A percentile compares a stretch with the other conserved stretches of the same genome.
Conservation (phyloP, 2,113 vertebrate species). For the Nipponia nippon region DNA sequence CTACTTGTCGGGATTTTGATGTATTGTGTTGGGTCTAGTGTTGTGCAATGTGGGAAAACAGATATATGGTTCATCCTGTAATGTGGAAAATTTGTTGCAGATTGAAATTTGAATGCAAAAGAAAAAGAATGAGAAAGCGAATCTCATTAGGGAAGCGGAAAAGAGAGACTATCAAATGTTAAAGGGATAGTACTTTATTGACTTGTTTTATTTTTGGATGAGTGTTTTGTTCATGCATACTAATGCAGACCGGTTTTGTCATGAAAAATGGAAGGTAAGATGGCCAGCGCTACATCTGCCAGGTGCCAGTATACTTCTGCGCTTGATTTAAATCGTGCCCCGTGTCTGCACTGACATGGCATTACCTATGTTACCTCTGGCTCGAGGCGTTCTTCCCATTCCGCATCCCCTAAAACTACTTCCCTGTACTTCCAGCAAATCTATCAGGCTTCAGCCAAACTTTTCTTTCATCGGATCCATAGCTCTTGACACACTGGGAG, state of each 20-base stretch:
- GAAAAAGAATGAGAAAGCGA: not conserved
- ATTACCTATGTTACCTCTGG: not conserved
- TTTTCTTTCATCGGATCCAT: not conserved
- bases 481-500: not conserved
- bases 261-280: not conserved
- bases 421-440: not conserved
- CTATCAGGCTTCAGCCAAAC: not conserved
- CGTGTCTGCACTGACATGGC: not conserved
- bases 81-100: constrained; percentile 28
- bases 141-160: constrained; percentile 3
- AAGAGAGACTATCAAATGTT: not conserved
- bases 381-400: not conserved
- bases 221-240: not conserved
- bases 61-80: constrained; percentile 37
- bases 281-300: not conserved
- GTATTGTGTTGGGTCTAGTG: not conserved
- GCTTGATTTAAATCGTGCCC: not conserved
- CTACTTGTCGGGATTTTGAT: not conserved
- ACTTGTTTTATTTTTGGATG: not conserved
- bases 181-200: not conserved
- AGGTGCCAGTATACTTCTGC: not conserved
- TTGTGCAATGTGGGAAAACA: constrained; percentile 31
- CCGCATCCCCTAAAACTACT: not conserved
- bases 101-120: constrained; percentile 38
- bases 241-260: not conserved